Percentiles rank a stretch among this genome's conserved stretches.
Conservation (phyloP, 2,888 invertebrate genomes). For the Colostygia pectinataria region DNA sequence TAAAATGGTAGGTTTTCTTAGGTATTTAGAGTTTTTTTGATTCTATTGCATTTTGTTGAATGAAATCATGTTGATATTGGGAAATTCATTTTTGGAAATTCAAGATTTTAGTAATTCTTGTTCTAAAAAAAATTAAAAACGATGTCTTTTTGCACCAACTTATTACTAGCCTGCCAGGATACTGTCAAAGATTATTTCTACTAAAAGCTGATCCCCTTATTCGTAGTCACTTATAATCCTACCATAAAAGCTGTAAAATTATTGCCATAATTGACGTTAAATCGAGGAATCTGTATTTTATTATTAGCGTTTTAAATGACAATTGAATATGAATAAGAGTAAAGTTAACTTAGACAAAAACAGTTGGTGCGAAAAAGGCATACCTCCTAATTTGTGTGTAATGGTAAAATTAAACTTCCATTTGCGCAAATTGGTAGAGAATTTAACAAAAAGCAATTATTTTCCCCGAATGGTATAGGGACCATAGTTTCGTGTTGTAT, state of each 20-base stretch:
- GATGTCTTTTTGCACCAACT: neutral
- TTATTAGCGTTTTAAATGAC: no score
- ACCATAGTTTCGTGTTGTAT: constrained; percentile 26
- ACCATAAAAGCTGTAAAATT: no score
- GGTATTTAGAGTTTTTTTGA: constrained; percentile 53
- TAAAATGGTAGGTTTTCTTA: constrained; percentile 44
- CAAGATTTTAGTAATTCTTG: neutral
- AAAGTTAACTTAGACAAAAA: no score
- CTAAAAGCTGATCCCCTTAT: no score
- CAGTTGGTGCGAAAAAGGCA: neutral
- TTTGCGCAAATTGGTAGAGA: constrained; percentile 11
- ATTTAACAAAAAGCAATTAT: constrained; percentile 9
- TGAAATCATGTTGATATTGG: constrained; percentile 57
- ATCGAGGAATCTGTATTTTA: no score
- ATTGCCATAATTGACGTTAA: no score
- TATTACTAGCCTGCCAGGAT: neutral
- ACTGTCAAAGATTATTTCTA: no score
- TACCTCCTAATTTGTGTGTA: neutral
- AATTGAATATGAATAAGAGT: no score
- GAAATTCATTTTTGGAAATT: constrained; percentile 14
- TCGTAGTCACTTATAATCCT: no score
- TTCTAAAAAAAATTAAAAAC: neutral
- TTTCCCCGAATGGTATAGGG: constrained; percentile 26
- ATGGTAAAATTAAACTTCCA: constrained; percentile 8
- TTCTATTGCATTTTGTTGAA: constrained; percentile 57